phyloP scores from a whole-genome alignment of 2,888 invertebrate species.

The Busseola fusca region DNA sequence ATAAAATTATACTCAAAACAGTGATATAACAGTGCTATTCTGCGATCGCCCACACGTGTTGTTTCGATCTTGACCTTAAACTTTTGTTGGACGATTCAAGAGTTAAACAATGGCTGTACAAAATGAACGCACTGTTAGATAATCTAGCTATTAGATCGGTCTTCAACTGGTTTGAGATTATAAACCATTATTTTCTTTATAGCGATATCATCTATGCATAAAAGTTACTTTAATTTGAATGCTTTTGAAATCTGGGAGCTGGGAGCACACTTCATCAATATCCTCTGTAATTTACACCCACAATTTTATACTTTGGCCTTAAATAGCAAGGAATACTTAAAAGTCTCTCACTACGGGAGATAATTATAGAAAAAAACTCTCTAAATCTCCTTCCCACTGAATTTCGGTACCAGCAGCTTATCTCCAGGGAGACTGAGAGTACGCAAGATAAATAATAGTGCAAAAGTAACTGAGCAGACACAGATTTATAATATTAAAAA shows the following conservation, averaged over 20 bases:
- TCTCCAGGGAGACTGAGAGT: neutral
- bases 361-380: neutral
- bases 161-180: neutral
- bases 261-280: no score
- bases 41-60: slow-evolving; percentile 36
- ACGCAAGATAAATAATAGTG: neutral
- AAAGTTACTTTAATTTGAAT: neutral
- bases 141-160: slow-evolving; percentile 3
- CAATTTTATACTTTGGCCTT: neutral
- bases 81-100: slow-evolving; percentile 30
- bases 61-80: slow-evolving; percentile 51
- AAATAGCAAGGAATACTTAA: neutral
- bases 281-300: neutral
- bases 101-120: slow-evolving; percentile 31
- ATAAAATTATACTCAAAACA: slow-evolving; percentile 11
- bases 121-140: slow-evolving; percentile 21
- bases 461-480: neutral
- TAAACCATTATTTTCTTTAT: neutral
- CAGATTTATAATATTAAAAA: no score
- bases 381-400: neutral
- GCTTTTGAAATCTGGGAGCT: neutral
- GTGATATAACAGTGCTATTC: slow-evolving; percentile 6
- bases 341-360: neutral
- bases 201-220: neutral
- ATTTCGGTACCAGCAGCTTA: neutral